Evolutionary conservation across 30 jellyfish, hydroid and myxozoan species (phyloP).

Genomic region (Aurelia sp.): DNA sequence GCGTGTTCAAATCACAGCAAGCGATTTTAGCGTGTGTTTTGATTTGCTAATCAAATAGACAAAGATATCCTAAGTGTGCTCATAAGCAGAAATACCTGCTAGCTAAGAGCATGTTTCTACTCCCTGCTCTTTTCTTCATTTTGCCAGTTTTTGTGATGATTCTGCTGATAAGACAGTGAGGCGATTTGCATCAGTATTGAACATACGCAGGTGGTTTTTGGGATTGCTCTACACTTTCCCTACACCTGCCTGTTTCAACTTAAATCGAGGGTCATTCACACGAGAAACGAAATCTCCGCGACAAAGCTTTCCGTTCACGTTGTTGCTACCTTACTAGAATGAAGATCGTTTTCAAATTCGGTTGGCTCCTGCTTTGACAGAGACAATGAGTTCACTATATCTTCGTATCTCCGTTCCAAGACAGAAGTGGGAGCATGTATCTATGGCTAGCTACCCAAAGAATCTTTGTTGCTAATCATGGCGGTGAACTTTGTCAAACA

Average conservation of each 20-base stretch:
- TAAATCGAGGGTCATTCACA: not conserved
- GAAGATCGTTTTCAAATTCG: too few species aligned
- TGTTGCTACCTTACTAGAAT: too few species aligned
- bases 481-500: conserved; percentile 71
- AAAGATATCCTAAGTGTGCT: too few species aligned
- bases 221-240: conserved; percentile 9
- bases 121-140: conserved; percentile 64
- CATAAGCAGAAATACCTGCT: too few species aligned
- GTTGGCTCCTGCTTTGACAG: too few species aligned
- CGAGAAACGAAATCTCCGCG: conserved; percentile 13
- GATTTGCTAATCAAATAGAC: too few species aligned
- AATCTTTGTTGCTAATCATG: conserved; percentile 32
- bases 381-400: too few species aligned
- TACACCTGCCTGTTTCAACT: conserved; percentile 41
- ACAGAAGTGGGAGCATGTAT: too few species aligned
- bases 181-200: conserved; percentile 79
- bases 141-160: conserved; percentile 13
- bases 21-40: too few species aligned
- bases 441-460: not conserved
- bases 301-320: not conserved
- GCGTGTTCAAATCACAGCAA: too few species aligned
- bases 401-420: too few species aligned
- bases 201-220: conserved; percentile 59
- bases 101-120: not conserved
- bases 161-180: conserved; percentile 26